These are phyloP conservation scores for Cataglyphis rosenhaueri DNA, from an alignment of 2,888 invertebrate species.

Conservation along the genomic window DNA sequence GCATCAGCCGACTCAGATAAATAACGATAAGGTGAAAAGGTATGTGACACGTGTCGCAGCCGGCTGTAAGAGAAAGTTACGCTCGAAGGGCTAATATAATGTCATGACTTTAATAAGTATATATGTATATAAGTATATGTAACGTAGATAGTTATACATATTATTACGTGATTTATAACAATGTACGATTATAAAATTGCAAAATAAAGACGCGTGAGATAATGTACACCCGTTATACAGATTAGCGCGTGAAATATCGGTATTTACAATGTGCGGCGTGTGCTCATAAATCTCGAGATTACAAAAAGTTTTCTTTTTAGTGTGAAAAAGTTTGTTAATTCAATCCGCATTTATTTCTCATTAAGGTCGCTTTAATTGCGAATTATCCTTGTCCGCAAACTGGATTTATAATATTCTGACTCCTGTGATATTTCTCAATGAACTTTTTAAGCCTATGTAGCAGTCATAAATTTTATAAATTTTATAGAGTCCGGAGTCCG, in stretches of 20 bases:
- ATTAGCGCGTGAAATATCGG: slow-evolving; percentile 54
- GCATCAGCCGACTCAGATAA: slow-evolving; percentile 64
- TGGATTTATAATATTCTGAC: slow-evolving; percentile 36
- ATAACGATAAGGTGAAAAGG: slow-evolving; percentile 67
- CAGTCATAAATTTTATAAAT: slow-evolving; percentile 17
- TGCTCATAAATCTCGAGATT: slow-evolving; percentile 59
- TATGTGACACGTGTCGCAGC: slow-evolving; percentile 21
- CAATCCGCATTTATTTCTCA: slow-evolving; percentile 30
- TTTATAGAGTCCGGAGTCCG: background rate
- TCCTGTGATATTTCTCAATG: slow-evolving; percentile 20
- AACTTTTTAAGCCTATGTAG: slow-evolving; percentile 24
- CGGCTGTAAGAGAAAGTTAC: slow-evolving; percentile 64
- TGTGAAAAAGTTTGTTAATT: slow-evolving; percentile 18
- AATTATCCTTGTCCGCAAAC: slow-evolving; percentile 39
- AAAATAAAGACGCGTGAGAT: slow-evolving; percentile 56
- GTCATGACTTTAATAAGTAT: slow-evolving; percentile 66
- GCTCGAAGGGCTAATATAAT: slow-evolving; percentile 52
- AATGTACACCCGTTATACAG: slow-evolving; percentile 66
- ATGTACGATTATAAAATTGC: slow-evolving; percentile 34
- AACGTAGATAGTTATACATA: slow-evolving; percentile 20
- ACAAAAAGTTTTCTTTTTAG: slow-evolving; percentile 40
- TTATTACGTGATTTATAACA: slow-evolving; percentile 64
- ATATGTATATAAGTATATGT: background rate
- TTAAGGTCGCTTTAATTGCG: slow-evolving; percentile 32
- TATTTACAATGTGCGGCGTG: slow-evolving; percentile 1